Evolutionary conservation across 2,797 vertebrate genomes (phyloP).

Genomic region (Hoplostethus atlanticus): DNA sequence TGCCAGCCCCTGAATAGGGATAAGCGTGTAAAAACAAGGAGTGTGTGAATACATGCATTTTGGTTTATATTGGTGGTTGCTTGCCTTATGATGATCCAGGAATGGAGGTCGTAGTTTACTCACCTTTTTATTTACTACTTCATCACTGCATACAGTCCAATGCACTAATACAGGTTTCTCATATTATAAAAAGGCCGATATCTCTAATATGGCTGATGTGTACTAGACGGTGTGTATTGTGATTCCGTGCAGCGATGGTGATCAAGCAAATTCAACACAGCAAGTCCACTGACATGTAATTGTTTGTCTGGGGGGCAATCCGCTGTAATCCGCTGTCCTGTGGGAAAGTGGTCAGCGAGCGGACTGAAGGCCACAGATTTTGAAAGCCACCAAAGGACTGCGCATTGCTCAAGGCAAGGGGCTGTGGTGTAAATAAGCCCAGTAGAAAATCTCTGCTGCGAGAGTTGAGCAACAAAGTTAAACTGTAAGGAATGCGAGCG

Average conservation of each 20-base stretch:
- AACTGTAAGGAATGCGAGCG: conserved; percentile 71
- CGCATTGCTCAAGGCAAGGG: conserved; percentile 60
- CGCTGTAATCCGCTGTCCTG: conserved; percentile 22
- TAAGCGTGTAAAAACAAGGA: too few species aligned
- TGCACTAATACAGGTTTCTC: not conserved
- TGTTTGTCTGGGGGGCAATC: conserved; percentile 46
- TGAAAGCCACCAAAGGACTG: conserved; percentile 48
- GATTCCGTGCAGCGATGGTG: conserved; percentile 43
- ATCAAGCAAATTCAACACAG: conserved; percentile 33
- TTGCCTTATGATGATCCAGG: not conserved
- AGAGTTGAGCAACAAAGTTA: conserved; percentile 72
- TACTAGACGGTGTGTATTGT: conserved; percentile 25
- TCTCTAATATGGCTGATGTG: conserved; percentile 20
- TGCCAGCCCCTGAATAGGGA: too few species aligned
- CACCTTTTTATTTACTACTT: not conserved
- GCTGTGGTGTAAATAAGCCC: conserved; percentile 64
- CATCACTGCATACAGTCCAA: not conserved
- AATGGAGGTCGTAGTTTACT: too few species aligned
- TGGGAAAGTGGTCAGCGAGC: conserved; percentile 65
- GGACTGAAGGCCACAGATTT: conserved; percentile 46
- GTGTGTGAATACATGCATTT: too few species aligned
- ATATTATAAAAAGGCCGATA: conserved; percentile 20
- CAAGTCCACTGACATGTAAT: conserved; percentile 36
- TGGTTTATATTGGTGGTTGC: not conserved
- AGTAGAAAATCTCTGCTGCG: conserved; percentile 60